Evolutionary conservation across 2,888 invertebrate species (phyloP).

Genomic region (Drosophila percnosoma): DNA sequence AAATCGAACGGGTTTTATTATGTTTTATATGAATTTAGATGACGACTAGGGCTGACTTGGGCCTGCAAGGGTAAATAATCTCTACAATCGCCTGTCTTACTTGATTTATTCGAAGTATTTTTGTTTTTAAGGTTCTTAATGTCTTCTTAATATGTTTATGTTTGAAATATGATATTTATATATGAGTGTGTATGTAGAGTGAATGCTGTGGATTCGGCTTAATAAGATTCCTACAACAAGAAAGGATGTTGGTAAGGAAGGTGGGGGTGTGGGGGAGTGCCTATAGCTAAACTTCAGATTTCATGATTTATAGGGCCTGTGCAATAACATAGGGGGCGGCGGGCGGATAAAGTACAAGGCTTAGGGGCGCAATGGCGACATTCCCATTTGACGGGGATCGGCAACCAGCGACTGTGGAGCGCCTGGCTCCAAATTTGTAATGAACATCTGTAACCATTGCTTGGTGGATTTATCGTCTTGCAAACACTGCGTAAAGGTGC

Average conservation of each 20-base stretch:
- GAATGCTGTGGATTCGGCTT: conserved; percentile 5
- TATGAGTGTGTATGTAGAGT: conserved; percentile 1
- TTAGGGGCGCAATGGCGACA: conserved; percentile 86
- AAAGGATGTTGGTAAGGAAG: not conserved
- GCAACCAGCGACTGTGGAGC: conserved; percentile 84
- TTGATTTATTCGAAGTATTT: not conserved
- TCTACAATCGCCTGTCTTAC: not conserved
- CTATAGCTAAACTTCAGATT: conserved; percentile 5
- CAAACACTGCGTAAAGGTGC: conserved; percentile 96
- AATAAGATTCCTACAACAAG: conserved; percentile 25
- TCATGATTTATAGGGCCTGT: conserved; percentile 5
- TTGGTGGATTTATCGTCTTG: conserved; percentile 99
- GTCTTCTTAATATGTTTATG: not conserved
- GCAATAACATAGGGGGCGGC: conserved; percentile 5
- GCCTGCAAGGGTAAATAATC: not conserved
- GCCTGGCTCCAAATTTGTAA: conserved; percentile 94
- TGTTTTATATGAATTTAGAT: not conserved
- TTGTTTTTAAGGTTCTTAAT: conserved; percentile 2
- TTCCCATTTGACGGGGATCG: conserved; percentile 88
- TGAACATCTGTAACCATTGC: conserved; percentile 96
- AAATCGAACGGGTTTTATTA: not conserved
- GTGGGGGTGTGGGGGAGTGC: not conserved
- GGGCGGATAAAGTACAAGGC: not conserved
- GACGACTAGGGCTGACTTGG: not conserved
- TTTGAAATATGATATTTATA: not conserved